A percentile compares a stretch with the other conserved stretches of the same genome.
Evolutionary conservation across 2,888 invertebrate species (phyloP).

Genomic region (Melitaea athalia): DNA sequence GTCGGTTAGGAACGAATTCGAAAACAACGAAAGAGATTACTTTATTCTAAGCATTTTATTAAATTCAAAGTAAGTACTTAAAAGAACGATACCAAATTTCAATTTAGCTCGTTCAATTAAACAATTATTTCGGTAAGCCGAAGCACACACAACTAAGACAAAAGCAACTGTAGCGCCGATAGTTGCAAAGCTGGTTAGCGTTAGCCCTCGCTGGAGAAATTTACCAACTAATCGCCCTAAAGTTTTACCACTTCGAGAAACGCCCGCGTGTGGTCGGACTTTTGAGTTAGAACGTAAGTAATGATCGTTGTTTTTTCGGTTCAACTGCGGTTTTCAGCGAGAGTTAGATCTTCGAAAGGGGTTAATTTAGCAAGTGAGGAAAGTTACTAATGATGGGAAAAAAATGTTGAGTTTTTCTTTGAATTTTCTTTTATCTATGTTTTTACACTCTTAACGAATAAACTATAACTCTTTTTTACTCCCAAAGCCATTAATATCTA

Average conservation of each 20-base stretch:
- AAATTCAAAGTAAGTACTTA: conserved; percentile 3
- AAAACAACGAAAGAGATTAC: not conserved
- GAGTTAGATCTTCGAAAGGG: conserved; percentile 36
- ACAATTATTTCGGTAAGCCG: conserved; percentile 28
- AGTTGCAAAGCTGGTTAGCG: conserved; percentile 44
- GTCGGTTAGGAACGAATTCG: not conserved
- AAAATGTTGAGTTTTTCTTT: conserved; percentile 29
- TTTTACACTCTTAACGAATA: not conserved
- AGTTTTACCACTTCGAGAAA: conserved; percentile 40
- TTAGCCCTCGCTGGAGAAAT: conserved; percentile 37
- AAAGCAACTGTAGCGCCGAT: conserved; percentile 33
- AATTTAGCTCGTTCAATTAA: conserved; percentile 15
- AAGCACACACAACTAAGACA: conserved; percentile 16
- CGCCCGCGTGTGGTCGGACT: conserved; percentile 35
- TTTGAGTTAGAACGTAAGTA: conserved; percentile 40
- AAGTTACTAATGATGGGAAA: conserved; percentile 33
- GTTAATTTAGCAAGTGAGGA: conserved; percentile 35
- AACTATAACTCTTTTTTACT: not conserved
- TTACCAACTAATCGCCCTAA: conserved; percentile 49
- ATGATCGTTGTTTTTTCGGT: conserved; percentile 39
- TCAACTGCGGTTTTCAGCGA: conserved; percentile 35
- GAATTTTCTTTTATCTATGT: not conserved
- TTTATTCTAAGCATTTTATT: not conserved
- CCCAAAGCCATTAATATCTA: no score
- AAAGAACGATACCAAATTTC: not conserved